Evolutionary conservation across 2,113 vertebrate species (phyloP).

Genomic region (Burhinus bistriatus): DNA sequence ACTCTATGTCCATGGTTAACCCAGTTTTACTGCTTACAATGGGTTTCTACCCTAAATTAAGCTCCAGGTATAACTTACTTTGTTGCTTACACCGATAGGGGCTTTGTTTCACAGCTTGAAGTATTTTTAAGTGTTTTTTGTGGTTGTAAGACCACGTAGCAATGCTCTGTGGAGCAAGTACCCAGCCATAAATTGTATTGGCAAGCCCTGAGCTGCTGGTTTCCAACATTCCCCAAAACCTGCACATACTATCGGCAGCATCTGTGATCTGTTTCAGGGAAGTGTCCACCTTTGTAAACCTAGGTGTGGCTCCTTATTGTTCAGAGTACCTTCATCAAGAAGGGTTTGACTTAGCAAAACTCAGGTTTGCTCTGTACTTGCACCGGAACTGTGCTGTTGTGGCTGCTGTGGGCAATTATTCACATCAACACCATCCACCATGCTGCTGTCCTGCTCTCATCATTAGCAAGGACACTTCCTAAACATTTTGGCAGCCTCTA

Average conservation of each 20-base stretch:
- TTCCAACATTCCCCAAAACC: background rate
- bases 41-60: background rate
- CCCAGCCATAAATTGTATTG: background rate
- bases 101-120: background rate
- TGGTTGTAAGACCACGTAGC: background rate
- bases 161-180: background rate
- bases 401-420: background rate
- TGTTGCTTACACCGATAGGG: background rate
- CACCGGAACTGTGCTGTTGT: background rate
- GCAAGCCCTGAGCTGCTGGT: background rate
- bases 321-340: background rate
- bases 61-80: background rate
- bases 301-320: background rate
- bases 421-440: background rate
- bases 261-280: background rate
- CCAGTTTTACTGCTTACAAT: background rate
- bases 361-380: background rate
- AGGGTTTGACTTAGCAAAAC: background rate
- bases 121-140: background rate
- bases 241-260: background rate
- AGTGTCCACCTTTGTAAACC: background rate
- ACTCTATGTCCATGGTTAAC: background rate
- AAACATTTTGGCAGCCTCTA: background rate
- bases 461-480: background rate
- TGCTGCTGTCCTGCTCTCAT: background rate